Evolutionary conservation across 2,797 vertebrate genomes (phyloP).

Genomic region (Emydoidea blandingii): DNA sequence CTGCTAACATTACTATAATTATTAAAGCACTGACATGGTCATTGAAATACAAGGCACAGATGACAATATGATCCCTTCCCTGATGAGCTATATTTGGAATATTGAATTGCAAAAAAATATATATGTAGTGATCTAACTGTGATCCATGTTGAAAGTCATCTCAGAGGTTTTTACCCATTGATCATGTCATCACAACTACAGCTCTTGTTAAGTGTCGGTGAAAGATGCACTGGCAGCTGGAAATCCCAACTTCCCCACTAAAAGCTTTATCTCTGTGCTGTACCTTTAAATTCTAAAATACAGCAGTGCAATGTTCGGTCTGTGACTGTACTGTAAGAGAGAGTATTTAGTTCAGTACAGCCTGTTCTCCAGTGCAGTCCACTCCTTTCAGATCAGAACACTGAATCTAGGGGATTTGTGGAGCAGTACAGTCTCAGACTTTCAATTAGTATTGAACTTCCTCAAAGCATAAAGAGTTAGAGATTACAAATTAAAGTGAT

Average conservation of each 20-base stretch:
- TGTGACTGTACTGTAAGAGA: not conserved
- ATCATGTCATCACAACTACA: not conserved
- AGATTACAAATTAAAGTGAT: constrained; percentile 5
- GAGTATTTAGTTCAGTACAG: accelerated
- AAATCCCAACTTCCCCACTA: not conserved
- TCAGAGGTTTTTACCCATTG: not conserved
- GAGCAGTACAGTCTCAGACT: not conserved
- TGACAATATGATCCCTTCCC: not conserved
- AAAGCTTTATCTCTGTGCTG: not conserved
- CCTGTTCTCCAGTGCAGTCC: not conserved
- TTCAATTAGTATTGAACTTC: not conserved
- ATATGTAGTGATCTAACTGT: not conserved
- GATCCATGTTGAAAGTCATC: not conserved
- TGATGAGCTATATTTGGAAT: not conserved
- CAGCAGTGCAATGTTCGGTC: not conserved
- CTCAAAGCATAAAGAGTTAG: not conserved
- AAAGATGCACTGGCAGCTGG: not conserved
- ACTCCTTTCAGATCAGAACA: not conserved
- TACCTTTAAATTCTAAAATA: not conserved
- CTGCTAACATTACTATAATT: not conserved
- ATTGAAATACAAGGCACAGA: not conserved
- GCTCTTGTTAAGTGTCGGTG: not conserved
- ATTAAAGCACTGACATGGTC: not conserved
- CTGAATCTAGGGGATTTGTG: not conserved
- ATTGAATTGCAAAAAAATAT: not conserved